Percentiles rank a stretch among this genome's conserved stretches.
These are phyloP conservation scores for Gnatocerus cornutus DNA, from an alignment of 2,888 invertebrate species.

Conservation along the genomic window DNA sequence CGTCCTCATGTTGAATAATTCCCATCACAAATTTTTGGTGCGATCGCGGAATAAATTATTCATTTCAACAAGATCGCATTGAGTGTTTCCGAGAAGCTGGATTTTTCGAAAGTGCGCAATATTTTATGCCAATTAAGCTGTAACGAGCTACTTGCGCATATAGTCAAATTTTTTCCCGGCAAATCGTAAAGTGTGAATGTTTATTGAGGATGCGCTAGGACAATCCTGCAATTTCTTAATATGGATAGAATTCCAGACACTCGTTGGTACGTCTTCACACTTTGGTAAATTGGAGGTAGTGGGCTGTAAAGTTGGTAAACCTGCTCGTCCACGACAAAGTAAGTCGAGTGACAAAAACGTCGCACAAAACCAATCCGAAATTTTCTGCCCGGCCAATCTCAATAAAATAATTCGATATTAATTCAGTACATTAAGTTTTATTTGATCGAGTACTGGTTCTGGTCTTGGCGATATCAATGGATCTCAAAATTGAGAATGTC, in stretches of 20 bases:
- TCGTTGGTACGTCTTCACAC: not conserved
- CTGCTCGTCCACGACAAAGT: constrained; percentile 9
- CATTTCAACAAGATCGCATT: constrained; percentile 56
- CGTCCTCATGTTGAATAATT: constrained; percentile 40
- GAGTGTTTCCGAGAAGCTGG: constrained; percentile 32
- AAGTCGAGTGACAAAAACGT: constrained; percentile 32
- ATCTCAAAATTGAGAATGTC: constrained; percentile 48
- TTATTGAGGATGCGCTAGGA: constrained; percentile 28
- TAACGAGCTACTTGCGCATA: constrained; percentile 30
- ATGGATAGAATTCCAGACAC: too few relatives aligned
- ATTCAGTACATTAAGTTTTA: constrained; percentile 65
- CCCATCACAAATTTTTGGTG: constrained; percentile 55
- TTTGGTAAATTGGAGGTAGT: not conserved
- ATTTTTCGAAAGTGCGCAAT: constrained; percentile 20
- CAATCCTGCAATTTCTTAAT: constrained; percentile 7
- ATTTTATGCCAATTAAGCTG: constrained; percentile 38
- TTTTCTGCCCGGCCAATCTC: constrained; percentile 60
- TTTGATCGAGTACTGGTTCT: constrained; percentile 62
- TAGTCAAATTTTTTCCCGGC: constrained; percentile 24
- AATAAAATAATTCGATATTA: constrained; percentile 64
- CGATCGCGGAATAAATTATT: constrained; percentile 63
- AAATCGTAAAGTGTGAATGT: constrained; percentile 21
- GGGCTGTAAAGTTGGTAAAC: constrained; percentile 4
- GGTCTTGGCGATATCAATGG: constrained; percentile 45
- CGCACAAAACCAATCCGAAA: constrained; percentile 42